Evolutionary conservation across 2,888 invertebrate species (phyloP).

Genomic region (Eilema caniola): DNA sequence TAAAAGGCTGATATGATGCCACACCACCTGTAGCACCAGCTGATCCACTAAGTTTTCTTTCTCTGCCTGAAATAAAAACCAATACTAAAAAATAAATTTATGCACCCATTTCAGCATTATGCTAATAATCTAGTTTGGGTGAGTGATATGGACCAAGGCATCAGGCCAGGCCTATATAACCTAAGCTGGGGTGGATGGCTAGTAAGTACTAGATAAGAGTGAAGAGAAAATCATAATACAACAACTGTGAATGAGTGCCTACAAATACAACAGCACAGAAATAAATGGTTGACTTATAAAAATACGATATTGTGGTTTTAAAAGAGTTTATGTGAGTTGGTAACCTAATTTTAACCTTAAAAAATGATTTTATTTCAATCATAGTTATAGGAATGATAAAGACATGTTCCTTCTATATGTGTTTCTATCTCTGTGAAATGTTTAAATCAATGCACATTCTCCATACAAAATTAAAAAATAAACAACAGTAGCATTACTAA

Average conservation of each 20-base stretch:
- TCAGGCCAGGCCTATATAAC: too few relatives aligned
- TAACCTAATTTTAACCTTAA: too few relatives aligned
- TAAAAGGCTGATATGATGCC: slow-evolving; percentile 96
- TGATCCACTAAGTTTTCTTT: slow-evolving; percentile 91
- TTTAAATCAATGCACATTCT: not conserved
- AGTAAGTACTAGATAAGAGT: not conserved
- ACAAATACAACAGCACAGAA: too few relatives aligned
- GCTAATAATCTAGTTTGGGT: not conserved
- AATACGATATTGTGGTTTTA: too few relatives aligned
- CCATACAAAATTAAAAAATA: not conserved
- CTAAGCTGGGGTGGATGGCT: too few relatives aligned
- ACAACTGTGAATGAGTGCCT: not conserved
- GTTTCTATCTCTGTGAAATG: not conserved
- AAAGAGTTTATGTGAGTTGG: too few relatives aligned
- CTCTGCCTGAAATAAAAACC: slow-evolving; percentile 84
- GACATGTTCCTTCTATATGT: not conserved
- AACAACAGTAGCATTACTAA: not conserved
- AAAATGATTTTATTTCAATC: too few relatives aligned
- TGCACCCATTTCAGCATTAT: not conserved
- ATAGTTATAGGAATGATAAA: not conserved
- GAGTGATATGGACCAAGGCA: too few relatives aligned
- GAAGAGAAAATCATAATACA: not conserved
- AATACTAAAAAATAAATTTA: not conserved
- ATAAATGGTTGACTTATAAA: too few relatives aligned
- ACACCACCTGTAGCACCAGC: slow-evolving; percentile 89